Percentiles rank a stretch among this genome's conserved stretches.
These are phyloP conservation scores for Neria commutata DNA, from an alignment of 2,888 invertebrate species.

Conservation along the genomic window DNA sequence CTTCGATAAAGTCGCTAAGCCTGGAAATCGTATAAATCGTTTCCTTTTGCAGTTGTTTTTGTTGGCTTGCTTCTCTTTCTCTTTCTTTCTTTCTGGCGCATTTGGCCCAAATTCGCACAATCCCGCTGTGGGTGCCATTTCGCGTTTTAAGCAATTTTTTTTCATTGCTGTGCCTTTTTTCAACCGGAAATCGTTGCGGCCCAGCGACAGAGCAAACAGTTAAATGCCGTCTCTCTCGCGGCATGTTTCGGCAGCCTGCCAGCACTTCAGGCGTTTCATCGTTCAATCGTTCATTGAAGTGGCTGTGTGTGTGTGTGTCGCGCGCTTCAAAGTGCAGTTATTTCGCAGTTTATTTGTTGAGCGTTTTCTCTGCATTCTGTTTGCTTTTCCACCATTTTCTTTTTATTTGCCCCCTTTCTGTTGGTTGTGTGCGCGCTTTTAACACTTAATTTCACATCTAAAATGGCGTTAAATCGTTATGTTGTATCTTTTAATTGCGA, in stretches of 20 bases:
- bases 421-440: background rate
- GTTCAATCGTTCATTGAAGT: no score
- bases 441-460: background rate
- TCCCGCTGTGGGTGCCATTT: no score
- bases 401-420: background rate
- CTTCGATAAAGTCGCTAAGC: background rate
- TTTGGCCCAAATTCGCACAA: no score
- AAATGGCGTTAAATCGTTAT: background rate
- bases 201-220: constrained; percentile 11
- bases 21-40: constrained; percentile 47
- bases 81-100: background rate
- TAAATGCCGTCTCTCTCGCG: no score
- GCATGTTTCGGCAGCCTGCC: no score
- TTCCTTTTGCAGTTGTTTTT: constrained; percentile 48
- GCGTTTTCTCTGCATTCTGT: no score
- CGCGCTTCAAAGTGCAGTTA: no score
- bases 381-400: background rate
- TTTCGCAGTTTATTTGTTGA: no score
- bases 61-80: no score
- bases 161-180: constrained; percentile 27
- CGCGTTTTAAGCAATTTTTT: background rate
- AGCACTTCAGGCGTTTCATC: no score
- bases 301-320: no score
- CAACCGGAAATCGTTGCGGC: constrained; percentile 34
- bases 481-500: background rate